phyloP scores from a whole-genome alignment of 2,797 vertebrate genomes.

The Liasis olivaceus region DNA sequence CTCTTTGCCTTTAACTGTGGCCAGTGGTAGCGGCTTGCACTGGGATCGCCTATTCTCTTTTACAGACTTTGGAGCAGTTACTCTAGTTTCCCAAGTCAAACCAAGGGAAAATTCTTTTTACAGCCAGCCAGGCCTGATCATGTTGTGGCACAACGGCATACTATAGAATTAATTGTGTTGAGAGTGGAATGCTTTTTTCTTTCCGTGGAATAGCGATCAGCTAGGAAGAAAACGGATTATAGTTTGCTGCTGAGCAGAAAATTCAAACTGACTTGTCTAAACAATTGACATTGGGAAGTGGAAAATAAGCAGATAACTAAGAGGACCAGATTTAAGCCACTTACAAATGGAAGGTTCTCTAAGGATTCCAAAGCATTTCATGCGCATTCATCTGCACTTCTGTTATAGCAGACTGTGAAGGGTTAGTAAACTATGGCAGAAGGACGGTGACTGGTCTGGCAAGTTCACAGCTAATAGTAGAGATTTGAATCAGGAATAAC shows the following conservation, averaged over 20 bases:
- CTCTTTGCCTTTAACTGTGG: neutral
- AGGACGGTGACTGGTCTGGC: neutral
- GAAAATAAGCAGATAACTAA: neutral
- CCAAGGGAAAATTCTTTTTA: neutral
- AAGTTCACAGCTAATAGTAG: neutral
- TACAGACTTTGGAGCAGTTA: neutral
- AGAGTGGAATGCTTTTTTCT: neutral
- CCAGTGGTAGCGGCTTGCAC: neutral
- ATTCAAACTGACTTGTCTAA: neutral
- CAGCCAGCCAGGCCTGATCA: neutral
- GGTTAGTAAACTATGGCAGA: neutral
- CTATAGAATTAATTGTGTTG: neutral
- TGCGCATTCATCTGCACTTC: neutral
- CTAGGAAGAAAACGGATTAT: neutral
- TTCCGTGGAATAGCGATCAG: neutral
- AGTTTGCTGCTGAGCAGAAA: neutral
- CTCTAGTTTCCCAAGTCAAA: neutral
- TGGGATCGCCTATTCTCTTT: neutral
- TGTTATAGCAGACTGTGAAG: neutral
- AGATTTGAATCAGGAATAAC: neutral
- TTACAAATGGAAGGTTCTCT: neutral
- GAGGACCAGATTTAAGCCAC: neutral
- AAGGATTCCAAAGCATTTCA: neutral
- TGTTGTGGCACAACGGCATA: neutral
- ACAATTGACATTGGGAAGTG: neutral